phyloP scores from a whole-genome alignment of 2,797 vertebrate genomes.

The Manis crassicaudata region DNA sequence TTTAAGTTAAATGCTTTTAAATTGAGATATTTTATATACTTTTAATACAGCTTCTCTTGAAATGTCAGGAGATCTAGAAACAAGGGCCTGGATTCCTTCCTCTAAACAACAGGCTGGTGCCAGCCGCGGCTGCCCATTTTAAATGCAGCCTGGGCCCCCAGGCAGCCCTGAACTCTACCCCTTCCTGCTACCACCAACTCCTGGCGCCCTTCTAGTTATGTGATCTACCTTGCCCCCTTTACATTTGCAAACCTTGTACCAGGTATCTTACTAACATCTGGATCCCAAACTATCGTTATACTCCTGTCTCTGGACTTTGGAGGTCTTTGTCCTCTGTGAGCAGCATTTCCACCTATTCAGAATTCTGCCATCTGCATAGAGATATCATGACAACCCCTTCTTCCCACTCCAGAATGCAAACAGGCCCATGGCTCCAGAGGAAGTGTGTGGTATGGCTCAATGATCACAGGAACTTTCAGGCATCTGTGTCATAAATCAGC shows the following conservation, averaged over 20 bases:
- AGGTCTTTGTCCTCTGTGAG: background rate
- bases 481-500: background rate
- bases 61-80: background rate
- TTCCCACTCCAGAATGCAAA: background rate
- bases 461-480: background rate
- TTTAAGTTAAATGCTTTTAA: conserved; percentile 17
- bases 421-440: background rate
- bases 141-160: background rate
- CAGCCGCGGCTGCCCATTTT: background rate
- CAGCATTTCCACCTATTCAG: background rate
- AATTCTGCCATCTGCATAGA: background rate
- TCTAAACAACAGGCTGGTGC: background rate
- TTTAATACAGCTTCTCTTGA: conserved; percentile 14
- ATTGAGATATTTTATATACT: background rate
- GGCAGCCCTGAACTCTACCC: rapidly evolving
- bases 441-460: background rate
- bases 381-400: background rate
- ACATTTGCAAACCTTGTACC: background rate
- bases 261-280: background rate
- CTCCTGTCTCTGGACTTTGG: background rate
- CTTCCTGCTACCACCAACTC: background rate
- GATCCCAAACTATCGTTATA: background rate
- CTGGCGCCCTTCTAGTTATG: background rate
- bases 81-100: background rate
- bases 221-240: background rate